phyloP scores from a whole-genome alignment of 2,797 vertebrate genomes.

The Myiothlypis chrysogaster region DNA sequence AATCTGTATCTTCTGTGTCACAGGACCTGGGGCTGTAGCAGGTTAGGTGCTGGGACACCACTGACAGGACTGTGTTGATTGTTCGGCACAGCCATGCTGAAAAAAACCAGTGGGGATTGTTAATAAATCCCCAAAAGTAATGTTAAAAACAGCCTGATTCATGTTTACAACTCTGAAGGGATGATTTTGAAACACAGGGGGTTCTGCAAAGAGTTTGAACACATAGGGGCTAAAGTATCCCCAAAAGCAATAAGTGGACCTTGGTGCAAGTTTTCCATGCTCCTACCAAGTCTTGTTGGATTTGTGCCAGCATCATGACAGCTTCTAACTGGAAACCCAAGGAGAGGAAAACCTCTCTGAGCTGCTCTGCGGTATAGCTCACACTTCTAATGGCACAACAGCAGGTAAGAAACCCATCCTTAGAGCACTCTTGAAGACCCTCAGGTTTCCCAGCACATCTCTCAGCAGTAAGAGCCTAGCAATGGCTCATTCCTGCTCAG shows the following conservation, averaged over 20 bases:
- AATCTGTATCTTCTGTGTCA: neutral
- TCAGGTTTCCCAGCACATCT: neutral
- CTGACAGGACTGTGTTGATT: neutral
- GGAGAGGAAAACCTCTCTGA: neutral
- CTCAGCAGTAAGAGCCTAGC: neutral
- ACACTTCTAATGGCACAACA: neutral
- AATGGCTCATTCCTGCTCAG: neutral
- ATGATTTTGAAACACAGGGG: neutral
- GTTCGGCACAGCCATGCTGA: neutral
- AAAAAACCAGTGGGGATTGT: neutral
- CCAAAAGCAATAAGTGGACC: fast-evolving
- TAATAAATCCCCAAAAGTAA: neutral
- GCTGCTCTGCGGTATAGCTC: neutral
- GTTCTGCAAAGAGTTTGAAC: neutral
- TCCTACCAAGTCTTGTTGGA: neutral
- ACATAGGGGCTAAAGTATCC: neutral
- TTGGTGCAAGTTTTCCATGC: neutral
- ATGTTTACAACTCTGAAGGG: neutral
- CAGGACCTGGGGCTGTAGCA: neutral
- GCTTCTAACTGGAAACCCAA: neutral
- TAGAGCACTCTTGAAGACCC: neutral
- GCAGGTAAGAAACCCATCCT: neutral
- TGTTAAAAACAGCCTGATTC: neutral
- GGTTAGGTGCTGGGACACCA: neutral
- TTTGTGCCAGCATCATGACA: neutral